Evolutionary conservation across 1,140 invertebrate species (phyloP).

Genomic region (Subanguina moxae): DNA sequence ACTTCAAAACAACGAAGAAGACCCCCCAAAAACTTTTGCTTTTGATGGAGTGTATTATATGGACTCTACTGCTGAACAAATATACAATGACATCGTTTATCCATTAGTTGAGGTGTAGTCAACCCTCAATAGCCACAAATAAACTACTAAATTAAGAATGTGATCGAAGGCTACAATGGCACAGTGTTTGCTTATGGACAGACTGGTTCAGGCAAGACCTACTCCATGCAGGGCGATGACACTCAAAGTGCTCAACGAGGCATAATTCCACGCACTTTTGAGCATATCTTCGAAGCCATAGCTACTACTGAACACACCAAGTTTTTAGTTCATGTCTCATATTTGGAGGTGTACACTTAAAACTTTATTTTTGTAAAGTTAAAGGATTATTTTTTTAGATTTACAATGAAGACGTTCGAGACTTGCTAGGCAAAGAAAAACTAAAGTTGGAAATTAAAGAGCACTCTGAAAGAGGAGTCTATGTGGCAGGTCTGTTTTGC

Average conservation of each 20-base stretch:
- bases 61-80: conserved; percentile 68
- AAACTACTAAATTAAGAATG: conserved; percentile 64
- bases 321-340: conserved; percentile 82
- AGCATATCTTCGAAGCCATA: conserved; percentile 86
- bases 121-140: background rate
- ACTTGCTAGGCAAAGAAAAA: conserved; percentile 73
- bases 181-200: conserved; percentile 67
- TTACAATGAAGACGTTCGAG: conserved; percentile 78
- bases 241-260: conserved; percentile 67
- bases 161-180: conserved; percentile 65
- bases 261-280: conserved; percentile 79
- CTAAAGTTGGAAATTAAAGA: conserved; percentile 75
- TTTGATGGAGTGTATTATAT: conserved; percentile 70
- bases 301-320: conserved; percentile 74
- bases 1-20: conserved; percentile 64
- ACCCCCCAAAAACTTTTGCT: conserved; percentile 70
- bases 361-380: too few relatives aligned
- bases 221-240: conserved; percentile 67
- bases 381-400: conserved; percentile 62
- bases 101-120: conserved; percentile 68
- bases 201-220: conserved; percentile 65
- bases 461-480: conserved; percentile 75
- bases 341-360: conserved; percentile 68
- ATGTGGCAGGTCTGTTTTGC: conserved; percentile 71
- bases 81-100: conserved; percentile 70